phyloP scores from a whole-genome alignment of 2,113 vertebrate species.

The Stegostoma tigrinum region DNA sequence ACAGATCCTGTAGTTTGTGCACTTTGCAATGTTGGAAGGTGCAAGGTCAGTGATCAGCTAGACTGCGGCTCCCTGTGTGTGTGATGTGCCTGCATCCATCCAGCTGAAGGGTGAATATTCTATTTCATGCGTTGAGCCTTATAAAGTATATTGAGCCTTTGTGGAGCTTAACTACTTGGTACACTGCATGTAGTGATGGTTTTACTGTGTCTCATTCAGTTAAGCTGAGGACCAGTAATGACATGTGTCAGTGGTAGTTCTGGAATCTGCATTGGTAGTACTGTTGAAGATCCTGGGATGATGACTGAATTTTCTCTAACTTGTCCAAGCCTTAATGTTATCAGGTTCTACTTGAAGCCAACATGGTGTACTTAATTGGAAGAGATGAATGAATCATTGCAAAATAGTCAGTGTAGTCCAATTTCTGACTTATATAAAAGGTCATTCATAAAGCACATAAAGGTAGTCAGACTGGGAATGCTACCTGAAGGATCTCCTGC shows the following conservation, averaged over 20 bases:
- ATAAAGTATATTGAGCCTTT: not conserved
- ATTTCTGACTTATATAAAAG: not conserved
- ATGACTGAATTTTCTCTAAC: too few relatives aligned
- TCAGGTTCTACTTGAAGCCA: not conserved
- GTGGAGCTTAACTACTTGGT: not conserved
- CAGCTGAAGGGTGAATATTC: not conserved
- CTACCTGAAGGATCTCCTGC: not conserved
- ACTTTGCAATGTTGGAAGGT: not conserved
- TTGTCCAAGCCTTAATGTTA: not conserved
- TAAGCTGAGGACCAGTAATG: too few relatives aligned
- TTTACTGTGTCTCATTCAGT: too few relatives aligned
- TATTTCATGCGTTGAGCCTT: not conserved
- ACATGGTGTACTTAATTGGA: not conserved
- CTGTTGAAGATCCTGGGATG: too few relatives aligned
- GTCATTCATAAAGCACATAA: too few relatives aligned
- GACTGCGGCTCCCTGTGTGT: not conserved
- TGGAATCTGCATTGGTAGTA: too few relatives aligned
- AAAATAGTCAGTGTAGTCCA: not conserved
- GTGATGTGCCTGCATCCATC: not conserved
- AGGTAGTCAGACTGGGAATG: not conserved
- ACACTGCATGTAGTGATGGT: too few relatives aligned
- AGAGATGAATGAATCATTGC: not conserved
- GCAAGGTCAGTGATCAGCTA: not conserved
- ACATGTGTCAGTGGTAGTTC: too few relatives aligned
- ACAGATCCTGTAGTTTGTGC: not conserved